Conservation (phyloP, 2,113 vertebrate species). For the Sylvilagus bachmani region DNA sequence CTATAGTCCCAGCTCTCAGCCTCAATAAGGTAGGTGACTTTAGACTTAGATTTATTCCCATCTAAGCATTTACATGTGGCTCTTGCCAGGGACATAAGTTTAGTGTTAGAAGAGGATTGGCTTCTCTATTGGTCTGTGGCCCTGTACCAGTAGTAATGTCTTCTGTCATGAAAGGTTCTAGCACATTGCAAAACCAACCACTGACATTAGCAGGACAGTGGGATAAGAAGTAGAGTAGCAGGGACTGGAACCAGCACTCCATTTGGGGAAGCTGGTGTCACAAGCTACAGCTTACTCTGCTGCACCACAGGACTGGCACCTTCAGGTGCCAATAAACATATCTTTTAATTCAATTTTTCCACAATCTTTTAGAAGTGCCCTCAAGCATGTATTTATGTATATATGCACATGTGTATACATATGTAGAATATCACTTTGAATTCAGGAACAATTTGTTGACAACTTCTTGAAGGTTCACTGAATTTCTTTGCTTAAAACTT, state of each 20-base stretch:
- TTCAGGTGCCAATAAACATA: no score
- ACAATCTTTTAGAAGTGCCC: no score
- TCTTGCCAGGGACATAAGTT: not conserved
- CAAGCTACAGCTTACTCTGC: no score
- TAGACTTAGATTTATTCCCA: not conserved
- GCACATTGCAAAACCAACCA: not conserved
- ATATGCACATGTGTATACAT: not conserved
- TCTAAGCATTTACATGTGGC: not conserved
- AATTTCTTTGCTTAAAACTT: no score
- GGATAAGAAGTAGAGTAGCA: no score
- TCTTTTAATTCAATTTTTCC: no score
- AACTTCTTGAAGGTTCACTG: not conserved
- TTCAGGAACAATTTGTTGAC: not conserved
- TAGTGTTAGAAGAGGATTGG: not conserved
- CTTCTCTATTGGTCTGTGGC: not conserved
- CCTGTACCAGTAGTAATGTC: not conserved
- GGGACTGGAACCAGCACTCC: no score
- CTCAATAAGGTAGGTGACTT: not conserved
- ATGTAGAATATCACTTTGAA: not conserved
- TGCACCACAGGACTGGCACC: no score
- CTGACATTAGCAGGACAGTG: no score
- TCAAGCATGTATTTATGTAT: not conserved
- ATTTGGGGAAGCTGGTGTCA: no score
- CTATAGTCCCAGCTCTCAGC: not conserved
- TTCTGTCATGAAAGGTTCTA: not conserved